Evolutionary conservation across 2,888 invertebrate genomes (phyloP).

Genomic region (Chrysopilus asiliformis): DNA sequence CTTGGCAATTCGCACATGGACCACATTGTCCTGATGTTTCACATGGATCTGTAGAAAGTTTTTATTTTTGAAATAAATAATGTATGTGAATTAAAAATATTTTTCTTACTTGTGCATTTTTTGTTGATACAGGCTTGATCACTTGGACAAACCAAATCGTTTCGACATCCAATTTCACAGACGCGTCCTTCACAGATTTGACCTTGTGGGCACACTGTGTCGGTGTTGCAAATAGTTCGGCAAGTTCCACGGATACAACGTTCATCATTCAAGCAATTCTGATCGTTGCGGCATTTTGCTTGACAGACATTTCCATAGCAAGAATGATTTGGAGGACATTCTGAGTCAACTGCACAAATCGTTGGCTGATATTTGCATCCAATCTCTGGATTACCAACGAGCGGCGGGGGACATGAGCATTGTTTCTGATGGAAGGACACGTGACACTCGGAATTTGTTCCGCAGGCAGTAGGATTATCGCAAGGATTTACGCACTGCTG

Average conservation of each 20-base stretch:
- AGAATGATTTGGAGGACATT: slow-evolving; percentile 56
- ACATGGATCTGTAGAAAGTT: slow-evolving; percentile 55
- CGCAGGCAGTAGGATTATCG: slow-evolving; percentile 61
- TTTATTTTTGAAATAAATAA: slow-evolving; percentile 4
- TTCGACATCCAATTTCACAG: slow-evolving; percentile 76
- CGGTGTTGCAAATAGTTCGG: slow-evolving; percentile 74
- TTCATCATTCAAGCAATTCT: slow-evolving; percentile 71
- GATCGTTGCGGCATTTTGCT: slow-evolving; percentile 64
- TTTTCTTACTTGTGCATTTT: slow-evolving; percentile 56
- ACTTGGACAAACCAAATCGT: slow-evolving; percentile 61
- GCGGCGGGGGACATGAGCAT: slow-evolving; percentile 57
- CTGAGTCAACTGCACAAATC: slow-evolving; percentile 48
- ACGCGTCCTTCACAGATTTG: slow-evolving; percentile 80
- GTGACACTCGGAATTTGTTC: slow-evolving; percentile 65
- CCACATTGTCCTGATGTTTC: slow-evolving; percentile 61
- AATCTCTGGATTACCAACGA: slow-evolving; percentile 60
- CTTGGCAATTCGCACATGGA: slow-evolving; percentile 68
- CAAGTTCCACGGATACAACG: slow-evolving; percentile 74
- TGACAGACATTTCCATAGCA: slow-evolving; percentile 71
- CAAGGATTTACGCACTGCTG: slow-evolving; percentile 73
- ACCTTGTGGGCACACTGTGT: slow-evolving; percentile 62
- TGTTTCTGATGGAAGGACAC: slow-evolving; percentile 56
- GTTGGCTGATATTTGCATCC: slow-evolving; percentile 57
- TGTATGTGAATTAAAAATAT: no score
- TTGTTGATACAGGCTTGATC: slow-evolving; percentile 70